Evolutionary conservation across 2,113 vertebrate species (phyloP).

Genomic region (Chloropsis hardwickii): DNA sequence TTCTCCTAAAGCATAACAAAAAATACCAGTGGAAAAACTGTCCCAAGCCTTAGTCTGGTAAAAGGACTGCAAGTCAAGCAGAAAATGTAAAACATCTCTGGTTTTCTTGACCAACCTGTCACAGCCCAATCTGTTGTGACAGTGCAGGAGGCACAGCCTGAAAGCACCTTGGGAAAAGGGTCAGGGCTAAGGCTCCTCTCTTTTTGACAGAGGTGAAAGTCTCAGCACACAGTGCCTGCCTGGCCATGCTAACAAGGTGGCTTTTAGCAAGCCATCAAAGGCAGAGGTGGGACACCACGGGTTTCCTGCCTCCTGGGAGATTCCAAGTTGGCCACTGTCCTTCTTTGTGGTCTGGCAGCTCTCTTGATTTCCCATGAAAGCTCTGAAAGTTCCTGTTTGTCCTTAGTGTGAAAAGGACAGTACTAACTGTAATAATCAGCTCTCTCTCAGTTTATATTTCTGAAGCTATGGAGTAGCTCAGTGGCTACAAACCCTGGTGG

Average conservation of each 20-base stretch:
- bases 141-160: not conserved
- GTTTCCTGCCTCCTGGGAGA: not conserved
- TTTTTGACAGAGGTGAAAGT: conserved; percentile 34
- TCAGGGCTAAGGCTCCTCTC: not conserved
- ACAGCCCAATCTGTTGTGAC: conserved; percentile 30
- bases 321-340: not conserved
- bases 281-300: accelerated
- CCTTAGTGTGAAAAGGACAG: not conserved
- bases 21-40: not conserved
- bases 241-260: not conserved
- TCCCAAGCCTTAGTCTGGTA: not conserved
- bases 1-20: conserved; percentile 16
- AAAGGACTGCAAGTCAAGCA: conserved; percentile 35
- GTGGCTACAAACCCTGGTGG: not conserved
- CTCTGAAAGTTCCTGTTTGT: not conserved
- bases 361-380: not conserved
- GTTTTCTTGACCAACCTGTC: conserved; percentile 4
- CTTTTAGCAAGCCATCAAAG: not conserved
- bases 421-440: accelerated
- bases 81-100: conserved; percentile 19
- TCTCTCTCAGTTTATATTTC: not conserved
- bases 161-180: not conserved
- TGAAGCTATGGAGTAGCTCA: not conserved
- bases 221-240: not conserved
- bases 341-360: not conserved